Base-by-base conservation (phyloP, 1,140 invertebrate species). In the Papilio helenus region DNA sequence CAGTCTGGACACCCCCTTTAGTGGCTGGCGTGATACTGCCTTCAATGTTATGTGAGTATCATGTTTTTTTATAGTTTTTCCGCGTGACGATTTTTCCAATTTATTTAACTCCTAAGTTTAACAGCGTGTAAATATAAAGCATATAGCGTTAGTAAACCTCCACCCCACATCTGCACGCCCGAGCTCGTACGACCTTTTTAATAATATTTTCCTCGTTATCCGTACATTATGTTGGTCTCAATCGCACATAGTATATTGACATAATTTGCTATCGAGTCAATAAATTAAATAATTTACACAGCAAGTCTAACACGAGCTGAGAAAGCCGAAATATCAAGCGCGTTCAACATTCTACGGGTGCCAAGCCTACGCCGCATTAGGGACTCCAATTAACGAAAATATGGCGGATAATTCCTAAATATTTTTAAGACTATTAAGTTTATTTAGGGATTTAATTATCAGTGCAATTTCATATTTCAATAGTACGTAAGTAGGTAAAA, bases 1-100 rank as follows among this genome's bases (percentile, higher is more conserved):
- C 1, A 95, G 96, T 79, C 84, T 97, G 12, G 90, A 95, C 1
- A 97, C 97, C 1, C 97, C 97, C 0, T 97, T 97, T 84, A 93
- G 96, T 4, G 96, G 96, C n/a, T 97, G 97, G 97, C 95, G 94
- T 76, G 96, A 95, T 51, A 97, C 97, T 23, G 96, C 95, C 23
- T 92, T 97, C 0, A 95, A 95, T 83, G 90, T 95, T 61, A 95
- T 95, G 96, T 97, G 88, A 94, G 89, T 88, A 77, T 46, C 44
- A 46, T 44, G 3, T 29, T 3, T 34, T 34, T 4, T 34, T 34
- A 4, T 34, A 4, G 2, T 34, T 34, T 34, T 34, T 4, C 34
- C 5, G 34, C 34, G 5, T 34, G 34, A 29, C 29, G 3, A 4
- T 34, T 34, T 34, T 4, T 34, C 34, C 34, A 34, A 34, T 34